A percentile compares a stretch with the other conserved stretches of the same genome.
These are phyloP conservation scores for Sepioteuthis lessoniana DNA, from an alignment of 2,888 invertebrate species.

Conservation along the genomic window DNA sequence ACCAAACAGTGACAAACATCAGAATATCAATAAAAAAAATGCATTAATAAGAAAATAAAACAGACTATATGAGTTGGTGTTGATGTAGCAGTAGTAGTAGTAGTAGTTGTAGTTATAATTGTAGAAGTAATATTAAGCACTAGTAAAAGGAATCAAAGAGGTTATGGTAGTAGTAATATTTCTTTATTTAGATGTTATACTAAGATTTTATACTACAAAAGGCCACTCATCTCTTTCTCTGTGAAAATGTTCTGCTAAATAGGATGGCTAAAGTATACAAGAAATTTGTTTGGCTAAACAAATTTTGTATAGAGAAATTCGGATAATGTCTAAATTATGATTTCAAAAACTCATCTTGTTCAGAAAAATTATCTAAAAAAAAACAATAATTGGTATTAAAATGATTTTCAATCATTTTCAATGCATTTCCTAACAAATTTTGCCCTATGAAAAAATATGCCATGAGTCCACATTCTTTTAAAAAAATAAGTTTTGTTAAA, in stretches of 20 bases:
- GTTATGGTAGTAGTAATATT: background rate
- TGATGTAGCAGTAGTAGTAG: background rate
- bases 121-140: background rate
- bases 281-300: background rate
- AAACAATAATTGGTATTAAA: no score
- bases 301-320: background rate
- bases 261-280: background rate
- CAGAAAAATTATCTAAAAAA: no score
- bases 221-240: background rate
- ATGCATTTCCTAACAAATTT: no score
- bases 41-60: background rate
- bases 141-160: background rate
- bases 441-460: no score
- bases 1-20: background rate
- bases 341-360: background rate
- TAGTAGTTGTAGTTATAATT: background rate
- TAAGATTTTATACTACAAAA: background rate
- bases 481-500: no score
- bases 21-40: background rate
- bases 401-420: no score
- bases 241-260: background rate
- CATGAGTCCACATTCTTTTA: no score
- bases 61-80: background rate
- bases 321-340: background rate
- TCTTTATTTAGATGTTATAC: background rate